Percentiles rank a stretch among this genome's conserved stretches.
Conservation (phyloP, 2,113 vertebrate species). For the Erythrocercus mccallii region DNA sequence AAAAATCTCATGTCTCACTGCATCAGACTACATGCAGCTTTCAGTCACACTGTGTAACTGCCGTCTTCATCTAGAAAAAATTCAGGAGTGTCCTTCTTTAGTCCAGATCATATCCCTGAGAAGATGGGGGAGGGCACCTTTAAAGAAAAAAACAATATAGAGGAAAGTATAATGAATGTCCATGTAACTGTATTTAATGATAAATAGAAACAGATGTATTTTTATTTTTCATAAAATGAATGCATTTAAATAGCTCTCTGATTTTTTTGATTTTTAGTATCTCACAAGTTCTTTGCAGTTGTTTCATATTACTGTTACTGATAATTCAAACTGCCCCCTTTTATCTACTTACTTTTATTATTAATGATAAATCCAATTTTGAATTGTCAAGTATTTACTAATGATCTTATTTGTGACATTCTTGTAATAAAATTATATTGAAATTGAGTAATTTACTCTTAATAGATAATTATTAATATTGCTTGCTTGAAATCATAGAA, state of each 20-base stretch:
- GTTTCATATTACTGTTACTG: not conserved
- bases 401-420: not conserved
- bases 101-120: not conserved
- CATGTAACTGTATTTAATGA: not conserved
- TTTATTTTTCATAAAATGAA: not conserved
- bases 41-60: not conserved
- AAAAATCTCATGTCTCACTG: not conserved
- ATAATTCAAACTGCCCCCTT: not conserved
- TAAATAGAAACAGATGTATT: not conserved
- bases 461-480: not conserved
- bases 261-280: not conserved
- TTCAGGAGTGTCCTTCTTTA: not conserved
- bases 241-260: not conserved
- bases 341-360: not conserved
- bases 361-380: not conserved
- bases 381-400: not conserved
- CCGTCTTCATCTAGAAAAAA: not conserved
- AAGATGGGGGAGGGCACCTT: not conserved
- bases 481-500: not conserved
- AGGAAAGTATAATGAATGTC: not conserved
- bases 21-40: not conserved
- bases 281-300: not conserved
- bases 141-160: not conserved
- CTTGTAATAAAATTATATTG: not conserved
- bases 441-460: not conserved